Evolutionary conservation across 2,888 invertebrate species (phyloP).

Genomic region (Gisinianus flammeolus): DNA sequence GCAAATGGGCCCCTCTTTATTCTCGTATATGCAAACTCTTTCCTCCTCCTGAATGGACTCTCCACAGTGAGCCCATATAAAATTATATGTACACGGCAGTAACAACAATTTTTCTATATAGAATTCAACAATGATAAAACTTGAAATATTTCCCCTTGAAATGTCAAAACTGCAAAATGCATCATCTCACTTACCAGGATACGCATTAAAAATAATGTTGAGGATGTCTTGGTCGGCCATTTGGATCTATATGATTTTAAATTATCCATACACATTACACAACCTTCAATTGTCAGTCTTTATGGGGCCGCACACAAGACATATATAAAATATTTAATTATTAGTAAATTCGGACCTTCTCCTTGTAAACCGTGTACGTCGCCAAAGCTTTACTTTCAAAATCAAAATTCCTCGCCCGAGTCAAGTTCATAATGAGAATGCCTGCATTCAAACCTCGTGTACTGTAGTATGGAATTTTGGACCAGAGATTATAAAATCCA

Average conservation of each 20-base stretch:
- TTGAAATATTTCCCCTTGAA: background rate
- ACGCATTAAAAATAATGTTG: constrained; percentile 85
- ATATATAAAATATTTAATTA: no score
- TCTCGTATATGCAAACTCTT: constrained; percentile 26
- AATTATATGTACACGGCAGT: constrained; percentile 36
- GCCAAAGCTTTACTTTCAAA: constrained; percentile 86
- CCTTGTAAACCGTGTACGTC: constrained; percentile 81
- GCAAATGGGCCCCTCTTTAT: constrained; percentile 13
- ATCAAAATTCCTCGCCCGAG: constrained; percentile 81
- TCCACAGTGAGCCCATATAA: constrained; percentile 35
- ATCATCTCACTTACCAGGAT: constrained; percentile 67
- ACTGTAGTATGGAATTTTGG: constrained; percentile 92
- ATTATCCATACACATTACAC: no score
- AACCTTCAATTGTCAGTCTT: no score
- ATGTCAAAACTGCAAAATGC: background rate
- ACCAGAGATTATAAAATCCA: constrained; percentile 96
- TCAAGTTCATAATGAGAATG: constrained; percentile 91
- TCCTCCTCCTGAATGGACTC: background rate
- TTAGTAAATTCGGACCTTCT: no score
- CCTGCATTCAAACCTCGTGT: constrained; percentile 91
- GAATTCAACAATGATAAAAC: no score
- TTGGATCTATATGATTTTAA: no score
- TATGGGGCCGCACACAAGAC: no score
- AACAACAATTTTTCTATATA: constrained; percentile 18
- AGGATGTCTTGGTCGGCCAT: constrained; percentile 98